phyloP scores from a whole-genome alignment of 2,797 vertebrate genomes.

The Hoplostethus mediterraneus region DNA sequence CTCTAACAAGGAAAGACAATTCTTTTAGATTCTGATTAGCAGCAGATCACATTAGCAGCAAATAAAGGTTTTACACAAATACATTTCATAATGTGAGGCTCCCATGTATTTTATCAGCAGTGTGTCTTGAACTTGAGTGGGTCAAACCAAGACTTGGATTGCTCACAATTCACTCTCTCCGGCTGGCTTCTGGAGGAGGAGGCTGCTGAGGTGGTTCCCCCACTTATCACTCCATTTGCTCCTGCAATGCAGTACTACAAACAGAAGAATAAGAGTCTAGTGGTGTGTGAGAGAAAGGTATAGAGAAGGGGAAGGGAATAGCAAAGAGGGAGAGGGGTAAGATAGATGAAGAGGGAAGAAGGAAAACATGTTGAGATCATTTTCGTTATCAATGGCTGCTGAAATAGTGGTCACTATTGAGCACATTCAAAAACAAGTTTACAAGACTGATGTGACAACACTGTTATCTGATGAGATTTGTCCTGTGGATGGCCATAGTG shows the following conservation, averaged over 20 bases:
- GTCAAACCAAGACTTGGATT: conserved; percentile 73
- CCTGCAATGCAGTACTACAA: conserved; percentile 79
- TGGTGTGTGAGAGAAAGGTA: conserved; percentile 60
- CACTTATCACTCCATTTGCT: conserved; percentile 77
- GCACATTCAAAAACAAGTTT: conserved; percentile 31
- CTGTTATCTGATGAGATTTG: not conserved
- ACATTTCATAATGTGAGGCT: conserved; percentile 52
- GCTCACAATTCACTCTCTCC: conserved; percentile 74
- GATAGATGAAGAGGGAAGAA: conserved; percentile 61
- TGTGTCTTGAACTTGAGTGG: conserved; percentile 63
- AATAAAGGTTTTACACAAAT: conserved; percentile 25
- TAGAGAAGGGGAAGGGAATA: conserved; percentile 39
- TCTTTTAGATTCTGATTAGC: conserved; percentile 51
- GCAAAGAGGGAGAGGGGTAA: conserved; percentile 50
- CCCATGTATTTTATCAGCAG: conserved; percentile 64
- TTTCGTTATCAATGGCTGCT: conserved; percentile 48
- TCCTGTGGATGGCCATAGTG: not conserved
- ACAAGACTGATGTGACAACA: not conserved
- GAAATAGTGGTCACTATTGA: conserved; percentile 30
- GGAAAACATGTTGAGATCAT: conserved; percentile 76
- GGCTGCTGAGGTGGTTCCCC: conserved; percentile 48
- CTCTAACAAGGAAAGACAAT: conserved; percentile 40
- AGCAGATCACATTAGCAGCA: conserved; percentile 46
- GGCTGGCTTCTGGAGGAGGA: conserved; percentile 72
- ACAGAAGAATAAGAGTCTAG: conserved; percentile 75